Conservation (phyloP, 2,888 invertebrate species). For the Mythimna loreyi region DNA sequence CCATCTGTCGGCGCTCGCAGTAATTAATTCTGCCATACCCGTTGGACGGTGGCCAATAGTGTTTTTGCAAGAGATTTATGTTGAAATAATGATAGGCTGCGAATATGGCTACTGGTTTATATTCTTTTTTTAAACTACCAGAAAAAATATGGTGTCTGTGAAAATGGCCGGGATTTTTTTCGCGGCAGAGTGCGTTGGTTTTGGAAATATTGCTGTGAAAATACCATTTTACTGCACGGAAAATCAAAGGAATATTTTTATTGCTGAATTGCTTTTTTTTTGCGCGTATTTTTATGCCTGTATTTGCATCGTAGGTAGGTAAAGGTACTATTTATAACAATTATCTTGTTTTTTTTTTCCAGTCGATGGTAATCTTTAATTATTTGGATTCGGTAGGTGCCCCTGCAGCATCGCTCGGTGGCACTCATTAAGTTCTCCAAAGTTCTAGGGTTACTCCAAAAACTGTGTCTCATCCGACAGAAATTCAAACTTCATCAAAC, state of each 20-base stretch:
- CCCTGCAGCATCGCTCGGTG: no score
- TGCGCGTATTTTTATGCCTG: not conserved
- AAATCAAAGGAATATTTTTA: not conserved
- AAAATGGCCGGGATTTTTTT: slow-evolving; percentile 36
- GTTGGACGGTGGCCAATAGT: slow-evolving; percentile 76
- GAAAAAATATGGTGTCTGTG: slow-evolving; percentile 26
- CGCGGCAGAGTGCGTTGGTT: not conserved
- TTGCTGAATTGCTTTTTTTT: no score
- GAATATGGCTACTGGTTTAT: slow-evolving; percentile 41
- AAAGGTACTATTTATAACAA: no score
- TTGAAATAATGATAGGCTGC: slow-evolving; percentile 58
- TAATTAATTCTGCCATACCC: slow-evolving; percentile 81
- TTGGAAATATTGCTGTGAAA: not conserved
- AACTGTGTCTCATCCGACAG: no score
- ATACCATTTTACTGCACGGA: not conserved
- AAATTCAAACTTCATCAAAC: no score
- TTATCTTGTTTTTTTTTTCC: no score
- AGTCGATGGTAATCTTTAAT: no score
- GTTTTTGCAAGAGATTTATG: slow-evolving; percentile 64
- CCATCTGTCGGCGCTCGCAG: slow-evolving; percentile 77
- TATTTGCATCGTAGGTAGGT: no score
- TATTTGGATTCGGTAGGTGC: no score
- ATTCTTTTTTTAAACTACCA: slow-evolving; percentile 43
- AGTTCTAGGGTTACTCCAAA: no score
- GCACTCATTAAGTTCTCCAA: no score